Base-by-base conservation (phyloP, 2,113 vertebrate species). In the Muntiacus muntjak region DNA sequence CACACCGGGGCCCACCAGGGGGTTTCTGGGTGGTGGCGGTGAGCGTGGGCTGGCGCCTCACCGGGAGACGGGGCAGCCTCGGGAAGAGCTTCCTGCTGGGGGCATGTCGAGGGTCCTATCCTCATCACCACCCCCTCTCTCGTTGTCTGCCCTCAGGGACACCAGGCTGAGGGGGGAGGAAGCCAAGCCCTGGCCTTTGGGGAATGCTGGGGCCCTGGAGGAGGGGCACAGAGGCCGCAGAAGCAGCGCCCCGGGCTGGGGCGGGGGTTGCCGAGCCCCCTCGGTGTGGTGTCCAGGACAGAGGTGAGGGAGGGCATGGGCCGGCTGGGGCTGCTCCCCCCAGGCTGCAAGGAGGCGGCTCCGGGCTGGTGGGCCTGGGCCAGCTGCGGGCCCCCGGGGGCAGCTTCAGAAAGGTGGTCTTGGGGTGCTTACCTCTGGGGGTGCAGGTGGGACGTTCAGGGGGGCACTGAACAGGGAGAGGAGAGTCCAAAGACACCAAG, bases 211-310 rank as follows among this genome's bases (percentile, higher is more conserved):
- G 54, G 52, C 1, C 62, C 55, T 54, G 43, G 12, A 43, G 84
- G 11, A 26, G 60, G 62, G n/a, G 6, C 0, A 0, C 54, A 3
- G 45, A 89, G 60, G 90, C n/a, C 15, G 17, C 82, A 1, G 33
- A 43, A n/a, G 36, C 47, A 3, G 8, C 23, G 33, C 12, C 28
- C n/a, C 3, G 21, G 19, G 58, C 47, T 84, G 33, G 23, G 55
- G 36, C 60, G 40, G 43, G 86, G 52, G 7, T 21, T 25, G 3
- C 71, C n/a, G 21, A 81, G 6, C 26, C 30, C 54, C 54, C 11
- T 30, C 12, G 5, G 43, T 1, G 16, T 79, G 57, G 52, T 23
- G 12, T 82, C 36, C 16, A 47, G 81, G 64, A 62, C 67, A 57
- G 74, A 96, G 88, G 82, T 78, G 76, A 82, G 17, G 79, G 21